Base-by-base conservation (phyloP, 2,888 invertebrate species). In the Xanthia togata region DNA sequence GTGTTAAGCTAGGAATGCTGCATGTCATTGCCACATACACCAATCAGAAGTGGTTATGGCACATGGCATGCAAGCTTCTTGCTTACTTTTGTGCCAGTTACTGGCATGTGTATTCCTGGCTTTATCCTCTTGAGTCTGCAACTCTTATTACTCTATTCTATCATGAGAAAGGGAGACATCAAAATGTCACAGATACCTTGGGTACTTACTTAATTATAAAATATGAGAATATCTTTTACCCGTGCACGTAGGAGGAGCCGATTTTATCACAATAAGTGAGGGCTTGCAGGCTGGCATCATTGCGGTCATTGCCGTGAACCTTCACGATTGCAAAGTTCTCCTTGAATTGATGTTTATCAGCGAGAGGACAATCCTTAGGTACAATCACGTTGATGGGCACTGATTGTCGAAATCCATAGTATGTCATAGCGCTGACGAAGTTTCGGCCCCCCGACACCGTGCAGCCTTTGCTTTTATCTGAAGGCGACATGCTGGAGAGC, bases 291-390 rank as follows among this genome's bases (percentile, higher is more conserved):
- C 88, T 89, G n/a, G 93, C 91, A 47, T 92, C 93, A 44, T 90
- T 93, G 6, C 74, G 77, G 59, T 93, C 90, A 76, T 90, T 91
- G 9, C 93, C 93, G 50, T 89, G 83, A 26, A 90, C 87, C 87
- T 93, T 93, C 5, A 93, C 85, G 9, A 93, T 89, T 0, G 93
- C 93, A 64, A 88, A 92, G 86, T 92, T 91, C 78, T 93, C 92
- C 75, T 90, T 93, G 70, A 85, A 92, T 38, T 84, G 81, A 38
- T 92, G 91, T 69, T 89, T 91, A 71, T 93, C 93, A 1, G 86
- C 79, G 14, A 93, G 78, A 3, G 92, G 90, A 70, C 91, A 91
- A 73, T 92, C 90, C 72, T 89, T 93, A 2, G 93, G 89, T 11
- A 93, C 87, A 41, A 93, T 80, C 59, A 93, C 92, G 79, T 93